Conservation (phyloP, 2,888 invertebrate genomes). For the Agonum fuliginosum region DNA sequence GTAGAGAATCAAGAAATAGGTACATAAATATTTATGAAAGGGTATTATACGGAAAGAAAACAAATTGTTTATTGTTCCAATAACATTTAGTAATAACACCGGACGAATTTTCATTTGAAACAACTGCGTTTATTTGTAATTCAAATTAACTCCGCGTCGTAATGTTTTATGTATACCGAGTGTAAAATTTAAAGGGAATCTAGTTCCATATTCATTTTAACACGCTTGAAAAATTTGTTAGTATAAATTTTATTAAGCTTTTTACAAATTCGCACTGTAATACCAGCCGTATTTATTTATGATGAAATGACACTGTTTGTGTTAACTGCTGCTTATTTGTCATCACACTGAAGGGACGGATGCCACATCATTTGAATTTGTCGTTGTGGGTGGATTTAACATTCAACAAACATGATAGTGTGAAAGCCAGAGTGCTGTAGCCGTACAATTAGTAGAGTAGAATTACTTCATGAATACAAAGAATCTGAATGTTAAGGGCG, state of each 20-base stretch:
- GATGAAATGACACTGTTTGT: not conserved
- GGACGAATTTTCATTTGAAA: constrained; percentile 12
- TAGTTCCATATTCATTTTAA: constrained; percentile 33
- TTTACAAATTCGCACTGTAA: not conserved
- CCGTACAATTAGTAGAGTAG: too few species aligned
- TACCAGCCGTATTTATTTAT: not conserved
- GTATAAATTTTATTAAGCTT: constrained; percentile 12
- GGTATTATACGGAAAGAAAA: constrained; percentile 1
- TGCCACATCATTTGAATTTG: not conserved
- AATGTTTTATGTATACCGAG: constrained; percentile 31
- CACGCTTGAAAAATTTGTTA: constrained; percentile 16
- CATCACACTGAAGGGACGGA: not conserved
- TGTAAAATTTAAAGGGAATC: constrained; percentile 31
- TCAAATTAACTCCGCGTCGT: constrained; percentile 12
- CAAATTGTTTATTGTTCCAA: constrained; percentile 23
- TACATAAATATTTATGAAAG: constrained; percentile 22
- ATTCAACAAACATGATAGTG: too few species aligned
- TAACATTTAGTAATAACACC: constrained; percentile 26
- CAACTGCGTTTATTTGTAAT: constrained; percentile 27
- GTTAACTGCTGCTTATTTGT: not conserved
- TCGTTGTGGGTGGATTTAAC: too few species aligned
- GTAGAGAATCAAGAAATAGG: not conserved
- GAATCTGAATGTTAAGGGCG: too few species aligned
- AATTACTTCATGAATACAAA: too few species aligned
- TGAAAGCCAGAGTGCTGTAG: too few species aligned